phyloP scores from a whole-genome alignment of 2,113 vertebrate genomes.

The Danionella cerebrum region DNA sequence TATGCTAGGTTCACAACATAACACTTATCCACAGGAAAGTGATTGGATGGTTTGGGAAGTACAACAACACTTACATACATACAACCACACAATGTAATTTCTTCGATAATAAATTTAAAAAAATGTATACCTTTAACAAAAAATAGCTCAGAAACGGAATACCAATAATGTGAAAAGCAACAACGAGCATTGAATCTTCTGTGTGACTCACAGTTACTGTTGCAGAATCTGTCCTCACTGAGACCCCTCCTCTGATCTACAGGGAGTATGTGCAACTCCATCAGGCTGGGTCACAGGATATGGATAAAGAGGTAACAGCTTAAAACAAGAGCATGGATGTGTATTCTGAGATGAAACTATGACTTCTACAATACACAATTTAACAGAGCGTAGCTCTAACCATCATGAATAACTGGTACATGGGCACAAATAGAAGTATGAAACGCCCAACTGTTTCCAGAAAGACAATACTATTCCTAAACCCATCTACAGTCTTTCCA shows the following conservation, averaged over 20 bases:
- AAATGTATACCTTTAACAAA: no score
- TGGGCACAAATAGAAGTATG: background rate
- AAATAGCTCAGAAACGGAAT: no score
- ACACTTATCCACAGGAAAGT: no score
- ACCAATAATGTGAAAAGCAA: no score
- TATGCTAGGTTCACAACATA: no score
- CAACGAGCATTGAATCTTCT: no score
- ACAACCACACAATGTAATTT: no score
- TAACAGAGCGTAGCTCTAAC: background rate
- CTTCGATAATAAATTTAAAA: no score
- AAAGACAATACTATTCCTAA: background rate
- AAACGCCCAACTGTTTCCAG: background rate
- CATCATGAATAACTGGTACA: background rate
- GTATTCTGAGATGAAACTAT: slow-evolving; percentile 20
- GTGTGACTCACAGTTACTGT: background rate
- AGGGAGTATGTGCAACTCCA: background rate
- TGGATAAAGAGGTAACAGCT: slow-evolving; percentile 22
- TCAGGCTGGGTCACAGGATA: background rate
- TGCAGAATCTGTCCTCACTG: background rate
- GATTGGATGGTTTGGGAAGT: no score
- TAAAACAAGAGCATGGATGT: slow-evolving; percentile 27
- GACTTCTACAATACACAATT: background rate
- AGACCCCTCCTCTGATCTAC: background rate
- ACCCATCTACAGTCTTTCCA: background rate
- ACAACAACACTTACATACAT: no score